These are phyloP conservation scores for Pseudotriccus pelzelni DNA, from an alignment of 2,797 vertebrate genomes.

Conservation along the genomic window DNA sequence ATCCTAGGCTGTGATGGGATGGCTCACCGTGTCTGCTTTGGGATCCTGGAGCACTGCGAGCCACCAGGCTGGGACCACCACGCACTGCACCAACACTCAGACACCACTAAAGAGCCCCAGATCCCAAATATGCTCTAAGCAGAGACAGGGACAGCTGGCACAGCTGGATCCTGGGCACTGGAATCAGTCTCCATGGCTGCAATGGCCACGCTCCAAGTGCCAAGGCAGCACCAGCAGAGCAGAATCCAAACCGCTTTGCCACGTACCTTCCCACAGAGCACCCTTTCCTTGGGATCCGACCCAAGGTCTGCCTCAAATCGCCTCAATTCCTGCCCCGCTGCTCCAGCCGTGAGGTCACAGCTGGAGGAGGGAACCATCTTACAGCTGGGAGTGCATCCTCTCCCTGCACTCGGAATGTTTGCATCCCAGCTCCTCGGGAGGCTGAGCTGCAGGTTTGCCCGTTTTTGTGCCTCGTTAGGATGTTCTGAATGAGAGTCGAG, in stretches of 20 bases:
- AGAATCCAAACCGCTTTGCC: neutral
- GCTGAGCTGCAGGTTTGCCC: neutral
- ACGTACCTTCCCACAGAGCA: accelerated
- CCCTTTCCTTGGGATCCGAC: neutral
- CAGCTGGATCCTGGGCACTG: accelerated
- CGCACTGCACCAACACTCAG: accelerated
- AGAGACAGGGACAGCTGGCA: neutral
- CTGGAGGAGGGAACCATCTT: neutral
- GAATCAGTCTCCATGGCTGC: neutral
- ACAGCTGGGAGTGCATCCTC: neutral
- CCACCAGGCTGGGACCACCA: neutral
- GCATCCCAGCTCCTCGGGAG: neutral
- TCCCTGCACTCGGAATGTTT: neutral
- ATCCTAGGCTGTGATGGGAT: accelerated
- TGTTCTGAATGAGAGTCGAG: neutral
- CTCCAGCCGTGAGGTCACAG: neutral
- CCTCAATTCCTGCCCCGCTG: neutral
- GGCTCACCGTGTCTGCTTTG: accelerated
- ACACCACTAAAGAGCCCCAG: accelerated
- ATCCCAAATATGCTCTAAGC: accelerated
- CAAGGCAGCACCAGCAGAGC: neutral
- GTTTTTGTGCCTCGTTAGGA: neutral
- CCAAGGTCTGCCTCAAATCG: neutral
- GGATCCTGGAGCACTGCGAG: neutral
- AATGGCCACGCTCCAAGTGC: accelerated